Percentiles rank a stretch among this genome's conserved stretches.
Conservation (phyloP, 2,113 vertebrate species). For the Nettapus auritus region DNA sequence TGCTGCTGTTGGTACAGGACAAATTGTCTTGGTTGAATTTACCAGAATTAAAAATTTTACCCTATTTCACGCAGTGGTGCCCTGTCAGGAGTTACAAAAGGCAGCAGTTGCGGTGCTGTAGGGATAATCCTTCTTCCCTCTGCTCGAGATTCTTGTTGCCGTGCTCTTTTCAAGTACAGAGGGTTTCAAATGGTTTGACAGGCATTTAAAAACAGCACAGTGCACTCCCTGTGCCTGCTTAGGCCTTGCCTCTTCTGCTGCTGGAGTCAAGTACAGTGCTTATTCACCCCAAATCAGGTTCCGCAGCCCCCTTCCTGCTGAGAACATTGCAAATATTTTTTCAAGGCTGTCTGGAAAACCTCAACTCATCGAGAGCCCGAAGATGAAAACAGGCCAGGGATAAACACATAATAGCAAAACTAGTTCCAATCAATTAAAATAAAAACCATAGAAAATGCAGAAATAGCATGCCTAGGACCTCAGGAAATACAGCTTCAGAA, state of each 20-base stretch:
- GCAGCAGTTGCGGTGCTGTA: background rate
- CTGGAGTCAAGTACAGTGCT: background rate
- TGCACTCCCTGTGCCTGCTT: background rate
- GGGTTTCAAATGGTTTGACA: background rate
- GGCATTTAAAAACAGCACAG: background rate
- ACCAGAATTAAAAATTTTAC: background rate
- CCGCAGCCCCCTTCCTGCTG: background rate
- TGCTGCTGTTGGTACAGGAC: background rate
- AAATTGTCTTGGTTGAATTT: background rate
- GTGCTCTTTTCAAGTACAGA: background rate
- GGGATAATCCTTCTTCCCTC: background rate
- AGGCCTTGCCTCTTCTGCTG: background rate
- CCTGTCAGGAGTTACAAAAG: background rate
- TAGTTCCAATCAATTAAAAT: background rate
- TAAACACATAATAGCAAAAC: background rate
- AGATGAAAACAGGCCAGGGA: background rate
- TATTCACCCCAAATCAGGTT: background rate
- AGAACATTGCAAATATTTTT: background rate
- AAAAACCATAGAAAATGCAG: background rate
- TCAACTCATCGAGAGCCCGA: background rate
- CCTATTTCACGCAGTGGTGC: background rate
- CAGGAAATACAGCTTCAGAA: constrained; percentile 20
- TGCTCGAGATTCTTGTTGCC: background rate
- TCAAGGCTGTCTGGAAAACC: background rate
- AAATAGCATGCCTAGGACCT: background rate